A percentile compares a stretch with the other conserved stretches of the same genome.
These are phyloP conservation scores for Drosophila prolongata DNA, from an alignment of 2,888 invertebrate genomes.

Conservation along the genomic window DNA sequence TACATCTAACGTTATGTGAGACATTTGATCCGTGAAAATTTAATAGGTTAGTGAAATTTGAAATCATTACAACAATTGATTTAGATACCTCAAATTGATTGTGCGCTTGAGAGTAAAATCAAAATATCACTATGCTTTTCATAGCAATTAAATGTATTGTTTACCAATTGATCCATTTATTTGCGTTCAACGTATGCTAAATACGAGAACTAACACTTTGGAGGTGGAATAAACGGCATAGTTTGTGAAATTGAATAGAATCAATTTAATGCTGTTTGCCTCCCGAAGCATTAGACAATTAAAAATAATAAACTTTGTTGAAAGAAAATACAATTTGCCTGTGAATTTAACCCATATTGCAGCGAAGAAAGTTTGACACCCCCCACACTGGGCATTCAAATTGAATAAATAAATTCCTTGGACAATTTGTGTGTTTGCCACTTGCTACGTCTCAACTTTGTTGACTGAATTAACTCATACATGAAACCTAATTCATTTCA, in stretches of 20 bases:
- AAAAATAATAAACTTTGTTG: conserved; percentile 1
- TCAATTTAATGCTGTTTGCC: neutral
- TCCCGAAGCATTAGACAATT: neutral
- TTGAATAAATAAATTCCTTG: conserved; percentile 22
- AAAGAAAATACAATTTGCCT: neutral
- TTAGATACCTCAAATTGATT: neutral
- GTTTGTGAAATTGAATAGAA: neutral
- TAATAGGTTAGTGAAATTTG: too few species aligned
- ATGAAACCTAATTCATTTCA: conserved; percentile 9
- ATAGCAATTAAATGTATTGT: neutral
- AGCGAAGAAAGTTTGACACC: neutral
- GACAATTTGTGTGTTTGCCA: conserved; percentile 3
- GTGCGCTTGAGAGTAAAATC: neutral
- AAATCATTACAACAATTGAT: too few species aligned
- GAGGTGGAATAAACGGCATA: neutral
- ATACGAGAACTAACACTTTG: too few species aligned
- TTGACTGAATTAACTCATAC: conserved; percentile 7
- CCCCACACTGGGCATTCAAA: conserved; percentile 14
- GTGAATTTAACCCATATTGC: conserved; percentile 8
- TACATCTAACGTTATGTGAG: too few species aligned
- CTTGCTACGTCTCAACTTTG: neutral
- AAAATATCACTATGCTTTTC: neutral
- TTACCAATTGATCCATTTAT: neutral
- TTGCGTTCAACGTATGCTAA: neutral
- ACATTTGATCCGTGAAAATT: too few species aligned